Base-by-base conservation (phyloP, 2,113 vertebrate genomes). In the Nyctibius bracteatus region DNA sequence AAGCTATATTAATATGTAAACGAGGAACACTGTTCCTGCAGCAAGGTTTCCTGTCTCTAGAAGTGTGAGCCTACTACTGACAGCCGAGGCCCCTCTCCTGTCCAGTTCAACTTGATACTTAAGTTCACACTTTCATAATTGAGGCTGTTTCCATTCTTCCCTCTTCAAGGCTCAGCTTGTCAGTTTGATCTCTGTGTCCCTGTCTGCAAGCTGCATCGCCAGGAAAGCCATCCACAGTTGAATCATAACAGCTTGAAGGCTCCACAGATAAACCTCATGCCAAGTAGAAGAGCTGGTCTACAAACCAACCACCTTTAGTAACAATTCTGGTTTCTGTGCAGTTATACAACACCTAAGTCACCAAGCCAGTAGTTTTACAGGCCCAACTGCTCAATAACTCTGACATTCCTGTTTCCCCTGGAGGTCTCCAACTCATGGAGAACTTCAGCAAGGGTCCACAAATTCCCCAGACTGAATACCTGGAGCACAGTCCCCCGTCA, bases 281-380 rank as follows among this genome's bases (percentile, higher is more conserved):
- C 92, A 95, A 95, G 91, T 30, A 94, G 94, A 78, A 92, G 65
- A 96, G 95, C 96, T 92, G 44, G 94, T 94, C 94, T 94, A 67
- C 86, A 95, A 94, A 95, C 89, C 83, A 94, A 71, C 91, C 91
- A 89, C 83, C 77, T 73, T 63, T 7, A 12, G 31, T 67, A 94
- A 84, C 89, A 68, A 57, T 30, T 63, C 89, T 86, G 91, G 93
- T 96, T 97, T 94, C 93, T 92, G 77, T 61, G 77, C 93, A 96
- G 95, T 83, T 90, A 83, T 70, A 90, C 88, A 94, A 90, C 46
- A 41, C 86, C 58, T 7, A 63, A 88, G 71, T 24, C 77, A 95
- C 82, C n/a, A 23, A 79, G 57, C 81, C 89, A 79, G 89, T 49
- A 41, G 89, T 81, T 72, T 39, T 27, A 91, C 96, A 89, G 55